Evolutionary conservation across 1,140 invertebrate genomes (phyloP).

Genomic region (Drosophila ironensis): DNA sequence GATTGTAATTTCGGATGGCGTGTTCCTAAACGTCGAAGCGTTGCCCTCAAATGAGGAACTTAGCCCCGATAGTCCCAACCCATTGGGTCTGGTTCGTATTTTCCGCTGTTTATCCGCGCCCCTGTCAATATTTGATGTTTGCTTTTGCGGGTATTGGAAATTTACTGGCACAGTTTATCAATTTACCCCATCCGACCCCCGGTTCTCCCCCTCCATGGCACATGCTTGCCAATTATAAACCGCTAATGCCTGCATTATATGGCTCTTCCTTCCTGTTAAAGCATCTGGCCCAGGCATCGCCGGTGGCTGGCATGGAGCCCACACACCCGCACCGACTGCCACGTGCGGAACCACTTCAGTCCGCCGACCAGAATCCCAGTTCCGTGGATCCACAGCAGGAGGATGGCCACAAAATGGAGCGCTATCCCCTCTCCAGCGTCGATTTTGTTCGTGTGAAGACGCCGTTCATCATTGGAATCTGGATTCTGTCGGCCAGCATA

Average conservation of each 20-base stretch:
- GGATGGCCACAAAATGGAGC: constrained; percentile 50
- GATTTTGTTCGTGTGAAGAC: constrained; percentile 94
- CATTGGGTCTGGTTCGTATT: constrained; percentile 18
- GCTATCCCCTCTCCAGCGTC: constrained; percentile 90
- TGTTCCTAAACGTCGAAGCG: constrained; percentile 13
- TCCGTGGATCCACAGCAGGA: constrained; percentile 29
- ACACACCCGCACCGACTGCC: constrained; percentile 9
- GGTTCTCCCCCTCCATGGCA: no score
- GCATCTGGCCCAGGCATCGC: constrained; percentile 29
- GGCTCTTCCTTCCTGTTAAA: constrained; percentile 2
- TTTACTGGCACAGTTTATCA: constrained; percentile 26
- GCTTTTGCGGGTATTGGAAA: constrained; percentile 18
- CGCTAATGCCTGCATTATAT: constrained; percentile 21
- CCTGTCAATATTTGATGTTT: constrained; percentile 38
- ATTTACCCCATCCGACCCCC: no score
- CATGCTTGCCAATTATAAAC: constrained; percentile 43
- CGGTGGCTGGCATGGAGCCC: neutral
- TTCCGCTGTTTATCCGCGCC: constrained; percentile 4
- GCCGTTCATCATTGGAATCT: constrained; percentile 95
- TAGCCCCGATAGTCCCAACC: constrained; percentile 13
- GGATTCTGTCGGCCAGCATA: constrained; percentile 96
- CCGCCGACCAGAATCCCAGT: neutral
- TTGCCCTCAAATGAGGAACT: constrained; percentile 3
- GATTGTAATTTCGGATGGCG: constrained; percentile 45
- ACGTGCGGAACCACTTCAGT: constrained; percentile 27